These are phyloP conservation scores for Neosalanx taihuensis DNA, from an alignment of 2,797 vertebrate genomes.

Conservation along the genomic window DNA sequence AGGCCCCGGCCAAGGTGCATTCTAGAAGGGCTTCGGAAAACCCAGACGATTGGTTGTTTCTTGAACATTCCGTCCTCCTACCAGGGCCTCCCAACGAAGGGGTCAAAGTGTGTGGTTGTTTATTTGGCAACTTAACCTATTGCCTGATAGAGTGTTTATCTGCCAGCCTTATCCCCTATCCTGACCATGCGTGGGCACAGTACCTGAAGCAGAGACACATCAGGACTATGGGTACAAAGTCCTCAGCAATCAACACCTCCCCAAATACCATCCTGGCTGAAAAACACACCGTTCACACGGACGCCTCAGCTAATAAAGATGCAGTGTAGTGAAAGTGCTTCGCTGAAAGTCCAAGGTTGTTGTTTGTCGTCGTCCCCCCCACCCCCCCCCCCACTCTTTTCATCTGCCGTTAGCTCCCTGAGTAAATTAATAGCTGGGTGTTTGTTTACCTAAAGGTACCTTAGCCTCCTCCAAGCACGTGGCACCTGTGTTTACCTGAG, in stretches of 20 bases:
- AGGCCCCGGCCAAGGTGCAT: slow-evolving; percentile 13
- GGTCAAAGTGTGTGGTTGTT: slow-evolving; percentile 31
- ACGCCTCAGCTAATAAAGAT: no score
- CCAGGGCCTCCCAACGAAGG: slow-evolving; percentile 21
- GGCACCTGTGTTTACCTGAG: slow-evolving; percentile 39
- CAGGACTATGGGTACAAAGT: not conserved
- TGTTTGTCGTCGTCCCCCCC: no score
- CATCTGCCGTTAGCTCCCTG: not conserved
- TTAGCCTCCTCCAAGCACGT: slow-evolving; percentile 21
- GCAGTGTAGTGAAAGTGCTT: no score
- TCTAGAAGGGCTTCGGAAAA: slow-evolving; percentile 33
- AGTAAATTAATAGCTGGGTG: not conserved
- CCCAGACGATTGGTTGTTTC: slow-evolving; percentile 44
- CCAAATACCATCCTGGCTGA: not conserved
- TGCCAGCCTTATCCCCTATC: not conserved
- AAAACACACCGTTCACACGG: not conserved
- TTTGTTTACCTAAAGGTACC: slow-evolving; percentile 42
- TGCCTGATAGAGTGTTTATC: slow-evolving; percentile 39
- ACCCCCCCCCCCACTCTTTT: not conserved
- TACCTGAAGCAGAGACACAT: not conserved
- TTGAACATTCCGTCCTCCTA: slow-evolving; percentile 17
- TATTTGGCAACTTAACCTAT: slow-evolving; percentile 10
- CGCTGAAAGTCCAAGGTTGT: no score
- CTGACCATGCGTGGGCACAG: not conserved
- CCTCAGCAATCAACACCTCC: not conserved